These are phyloP conservation scores for Chondrilla cf. caribensis DNA, from an alignment of 37 sponge, comb jelly and placozoan species.

Conservation along the genomic window DNA sequence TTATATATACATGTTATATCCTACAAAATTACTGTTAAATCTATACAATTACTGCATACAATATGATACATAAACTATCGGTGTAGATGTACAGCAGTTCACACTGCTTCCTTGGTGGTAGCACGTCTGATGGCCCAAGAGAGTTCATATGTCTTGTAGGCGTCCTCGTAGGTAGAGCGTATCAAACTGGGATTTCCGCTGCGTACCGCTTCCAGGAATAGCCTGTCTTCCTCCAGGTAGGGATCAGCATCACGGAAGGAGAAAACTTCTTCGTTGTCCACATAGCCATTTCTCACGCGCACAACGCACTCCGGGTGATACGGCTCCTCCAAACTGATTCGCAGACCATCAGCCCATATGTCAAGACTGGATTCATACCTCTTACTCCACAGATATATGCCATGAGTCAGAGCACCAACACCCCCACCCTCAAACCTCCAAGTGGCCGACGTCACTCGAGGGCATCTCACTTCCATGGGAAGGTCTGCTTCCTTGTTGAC, in stretches of 20 bases:
- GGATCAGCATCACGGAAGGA: constrained; percentile 74
- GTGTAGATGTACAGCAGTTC: no score
- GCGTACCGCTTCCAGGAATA: constrained; percentile 59
- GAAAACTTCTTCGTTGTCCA: constrained; percentile 38
- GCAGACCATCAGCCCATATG: constrained; percentile 80
- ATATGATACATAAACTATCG: no score
- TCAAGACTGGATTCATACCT: constrained; percentile 70
- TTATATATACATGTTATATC: no score
- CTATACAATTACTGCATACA: no score
- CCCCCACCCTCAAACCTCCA: constrained; percentile 63
- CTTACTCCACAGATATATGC: constrained; percentile 45
- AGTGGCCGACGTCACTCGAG: constrained; percentile 50
- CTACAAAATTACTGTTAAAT: no score
- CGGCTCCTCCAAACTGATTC: constrained; percentile 60
- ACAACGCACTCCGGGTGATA: constrained; percentile 70
- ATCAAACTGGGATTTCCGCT: constrained; percentile 25
- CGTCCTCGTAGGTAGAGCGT: constrained; percentile 64
- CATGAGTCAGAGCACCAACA: constrained; percentile 69
- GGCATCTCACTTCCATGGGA: constrained; percentile 32
- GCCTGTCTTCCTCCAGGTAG: constrained; percentile 66
- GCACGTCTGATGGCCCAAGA: constrained; percentile 68
- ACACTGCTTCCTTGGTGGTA: background rate
- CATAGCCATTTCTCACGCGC: constrained; percentile 19
- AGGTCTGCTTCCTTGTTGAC: constrained; percentile 43
- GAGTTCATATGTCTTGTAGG: constrained; percentile 66